Percentiles rank a stretch among this genome's conserved stretches.
Evolutionary conservation across 2,797 vertebrate species (phyloP).

Genomic region (Chelon labrosus): DNA sequence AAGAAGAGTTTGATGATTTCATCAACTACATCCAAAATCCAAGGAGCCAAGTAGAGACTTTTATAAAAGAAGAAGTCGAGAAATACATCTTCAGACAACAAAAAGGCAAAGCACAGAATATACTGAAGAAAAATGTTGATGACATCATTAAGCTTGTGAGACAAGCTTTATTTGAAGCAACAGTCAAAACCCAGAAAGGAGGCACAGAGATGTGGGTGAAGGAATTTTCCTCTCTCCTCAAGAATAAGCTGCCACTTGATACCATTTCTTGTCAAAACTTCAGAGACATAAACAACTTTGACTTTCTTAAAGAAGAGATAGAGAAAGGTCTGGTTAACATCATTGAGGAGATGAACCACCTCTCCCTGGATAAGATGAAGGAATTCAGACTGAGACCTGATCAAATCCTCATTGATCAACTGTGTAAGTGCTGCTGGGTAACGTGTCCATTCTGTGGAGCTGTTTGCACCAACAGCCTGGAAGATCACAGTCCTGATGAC

Average conservation of each 20-base stretch:
- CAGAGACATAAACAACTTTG: constrained; percentile 33
- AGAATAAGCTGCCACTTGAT: constrained; percentile 64
- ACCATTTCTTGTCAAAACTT: constrained; percentile 41
- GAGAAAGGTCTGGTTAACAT: constrained; percentile 8
- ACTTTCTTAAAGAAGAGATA: constrained; percentile 48
- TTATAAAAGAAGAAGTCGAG: constrained; percentile 55
- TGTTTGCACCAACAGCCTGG: constrained; percentile 68
- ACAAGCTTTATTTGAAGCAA: constrained; percentile 62
- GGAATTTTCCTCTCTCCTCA: constrained; percentile 64
- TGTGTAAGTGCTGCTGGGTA: constrained; percentile 77
- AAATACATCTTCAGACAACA: constrained; percentile 32
- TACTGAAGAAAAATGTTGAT: constrained; percentile 55
- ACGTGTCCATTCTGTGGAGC: constrained; percentile 71
- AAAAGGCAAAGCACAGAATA: constrained; percentile 16
- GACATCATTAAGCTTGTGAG: constrained; percentile 31
- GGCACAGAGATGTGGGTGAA: constrained; percentile 70
- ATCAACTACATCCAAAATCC: constrained; percentile 37
- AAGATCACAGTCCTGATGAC: constrained; percentile 53
- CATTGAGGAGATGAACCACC: not conserved
- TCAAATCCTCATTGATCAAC: constrained; percentile 71
- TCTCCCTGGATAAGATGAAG: constrained; percentile 42
- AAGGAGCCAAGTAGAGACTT: constrained; percentile 17
- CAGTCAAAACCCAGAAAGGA: constrained; percentile 48
- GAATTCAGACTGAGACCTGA: constrained; percentile 47
- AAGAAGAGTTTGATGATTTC: constrained; percentile 42